Base-by-base conservation (phyloP, 2,113 vertebrate species). In the Sebastes schlegelii region DNA sequence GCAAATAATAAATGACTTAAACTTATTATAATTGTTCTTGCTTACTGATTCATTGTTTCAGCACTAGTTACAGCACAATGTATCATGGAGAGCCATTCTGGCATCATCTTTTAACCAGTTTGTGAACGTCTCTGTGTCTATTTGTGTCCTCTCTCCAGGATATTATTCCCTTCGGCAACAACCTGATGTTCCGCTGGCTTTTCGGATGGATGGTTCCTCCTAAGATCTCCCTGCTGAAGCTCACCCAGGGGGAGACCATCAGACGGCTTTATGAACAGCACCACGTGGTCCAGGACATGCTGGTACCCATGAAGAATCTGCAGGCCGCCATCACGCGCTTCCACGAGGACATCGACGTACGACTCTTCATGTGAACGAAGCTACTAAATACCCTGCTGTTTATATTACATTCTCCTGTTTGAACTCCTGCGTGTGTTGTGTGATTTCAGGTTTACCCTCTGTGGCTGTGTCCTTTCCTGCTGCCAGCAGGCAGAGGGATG, bases 151-250 rank as follows among this genome's bases (percentile, higher is more conserved):
- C 14, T 48, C 54, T 77, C 9, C 64, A 99, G 98, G 98, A 99
- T 43, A 99, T 99, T 40, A 99, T 99, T 88, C 98, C 98, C 5
- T 99, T 99, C 9, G 98, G 98, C 77, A 99, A 99, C 89, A 97
- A 98, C 87, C 96, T 96, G 0, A 2, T 97, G 79, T 99, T 99
- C 85, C 97, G 98, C 57, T 98, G 97, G 92, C 88, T 98, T 21
- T 97, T 99, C 13, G 98, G 98, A 8, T 99, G 98, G 98, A 97
- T 99, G 98, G 97, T 99, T 45, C 98, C 98, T 77, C 98, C 98
- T 2, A 99, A 99, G 94, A 99, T 99, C 94, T 98, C 98, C 0
- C 92, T 99, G 87, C 77, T 99, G 72, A 99, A 99, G 91, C 95
- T 99, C 80, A 99, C 98, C 1, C 98, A 99, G 94, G 98, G 98